These are phyloP conservation scores for Ennomos erosarius DNA, from an alignment of 2,888 invertebrate genomes.

Conservation along the genomic window DNA sequence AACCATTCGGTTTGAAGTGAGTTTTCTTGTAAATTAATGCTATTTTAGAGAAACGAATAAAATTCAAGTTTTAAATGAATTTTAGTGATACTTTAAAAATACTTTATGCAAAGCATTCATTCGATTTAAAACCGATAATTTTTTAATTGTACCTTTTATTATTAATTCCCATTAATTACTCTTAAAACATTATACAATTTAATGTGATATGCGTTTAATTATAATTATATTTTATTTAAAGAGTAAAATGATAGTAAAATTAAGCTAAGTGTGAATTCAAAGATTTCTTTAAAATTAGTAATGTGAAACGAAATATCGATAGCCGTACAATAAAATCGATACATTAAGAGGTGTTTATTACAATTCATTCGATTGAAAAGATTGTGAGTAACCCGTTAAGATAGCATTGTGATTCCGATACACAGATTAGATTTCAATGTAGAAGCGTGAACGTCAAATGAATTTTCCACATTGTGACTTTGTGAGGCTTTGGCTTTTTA, in stretches of 20 bases:
- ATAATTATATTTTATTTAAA: constrained; percentile 8
- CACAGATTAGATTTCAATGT: constrained; percentile 48
- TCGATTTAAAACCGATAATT: constrained; percentile 26
- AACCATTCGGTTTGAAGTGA: constrained; percentile 5
- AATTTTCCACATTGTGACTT: constrained; percentile 46
- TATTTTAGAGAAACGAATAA: not conserved
- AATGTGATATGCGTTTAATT: constrained; percentile 3
- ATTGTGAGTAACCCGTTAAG: constrained; percentile 46
- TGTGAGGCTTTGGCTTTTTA: constrained; percentile 33
- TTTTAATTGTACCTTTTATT: constrained; percentile 17
- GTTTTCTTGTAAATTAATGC: constrained; percentile 5
- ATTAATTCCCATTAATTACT: constrained; percentile 9
- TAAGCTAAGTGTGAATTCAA: constrained; percentile 2
- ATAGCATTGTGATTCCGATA: constrained; percentile 46
- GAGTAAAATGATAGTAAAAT: constrained; percentile 2
- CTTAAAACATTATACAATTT: constrained; percentile 11
- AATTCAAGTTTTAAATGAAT: too few relatives aligned
- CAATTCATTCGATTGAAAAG: constrained; percentile 49
- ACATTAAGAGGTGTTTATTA: constrained; percentile 44
- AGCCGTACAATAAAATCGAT: constrained; percentile 37
- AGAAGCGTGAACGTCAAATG: constrained; percentile 51
- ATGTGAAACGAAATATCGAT: constrained; percentile 34
- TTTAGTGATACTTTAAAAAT: too few relatives aligned
- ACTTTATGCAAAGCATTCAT: not conserved
- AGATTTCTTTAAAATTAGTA: constrained; percentile 29